Percentiles rank a stretch among this genome's conserved stretches.
These are phyloP conservation scores for Arvicanthis niloticus DNA, from an alignment of 2,113 vertebrate species.

Conservation along the genomic window DNA sequence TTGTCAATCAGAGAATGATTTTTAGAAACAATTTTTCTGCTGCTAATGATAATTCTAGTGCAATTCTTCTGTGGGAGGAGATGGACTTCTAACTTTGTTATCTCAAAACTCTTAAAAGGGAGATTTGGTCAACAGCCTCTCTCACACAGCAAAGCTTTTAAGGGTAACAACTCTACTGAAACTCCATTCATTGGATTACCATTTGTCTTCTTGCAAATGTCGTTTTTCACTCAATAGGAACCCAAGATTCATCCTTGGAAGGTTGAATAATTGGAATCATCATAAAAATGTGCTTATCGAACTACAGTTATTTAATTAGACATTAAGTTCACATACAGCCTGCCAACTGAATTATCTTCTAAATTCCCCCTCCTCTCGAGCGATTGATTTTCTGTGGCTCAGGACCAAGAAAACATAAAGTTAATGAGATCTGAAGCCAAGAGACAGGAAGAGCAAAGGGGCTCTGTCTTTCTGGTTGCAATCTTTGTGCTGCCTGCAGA, in stretches of 20 bases:
- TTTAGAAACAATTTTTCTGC: not conserved
- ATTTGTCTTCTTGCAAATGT: not conserved
- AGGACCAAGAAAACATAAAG: not conserved
- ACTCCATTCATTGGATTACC: not conserved
- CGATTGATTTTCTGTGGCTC: not conserved
- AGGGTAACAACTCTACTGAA: not conserved
- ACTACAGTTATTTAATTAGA: not conserved
- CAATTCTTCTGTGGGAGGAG: not conserved
- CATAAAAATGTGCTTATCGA: slow-evolving; percentile 15
- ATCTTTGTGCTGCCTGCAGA: slow-evolving; percentile 52
- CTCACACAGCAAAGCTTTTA: not conserved
- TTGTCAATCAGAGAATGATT: not conserved
- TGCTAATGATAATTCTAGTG: not conserved
- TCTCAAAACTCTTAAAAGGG: not conserved
- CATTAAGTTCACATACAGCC: not conserved
- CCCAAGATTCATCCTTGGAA: not conserved
- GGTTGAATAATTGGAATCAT: not conserved
- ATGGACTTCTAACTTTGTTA: not conserved
- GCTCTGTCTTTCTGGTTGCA: not conserved
- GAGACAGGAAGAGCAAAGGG: not conserved
- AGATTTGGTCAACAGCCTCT: not conserved
- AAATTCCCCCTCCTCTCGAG: not conserved
- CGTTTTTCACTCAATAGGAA: not conserved
- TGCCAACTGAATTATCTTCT: not conserved
- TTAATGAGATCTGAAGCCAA: not conserved